Base-by-base conservation (phyloP, 2,888 invertebrate species). In the Pelosia muscerda region DNA sequence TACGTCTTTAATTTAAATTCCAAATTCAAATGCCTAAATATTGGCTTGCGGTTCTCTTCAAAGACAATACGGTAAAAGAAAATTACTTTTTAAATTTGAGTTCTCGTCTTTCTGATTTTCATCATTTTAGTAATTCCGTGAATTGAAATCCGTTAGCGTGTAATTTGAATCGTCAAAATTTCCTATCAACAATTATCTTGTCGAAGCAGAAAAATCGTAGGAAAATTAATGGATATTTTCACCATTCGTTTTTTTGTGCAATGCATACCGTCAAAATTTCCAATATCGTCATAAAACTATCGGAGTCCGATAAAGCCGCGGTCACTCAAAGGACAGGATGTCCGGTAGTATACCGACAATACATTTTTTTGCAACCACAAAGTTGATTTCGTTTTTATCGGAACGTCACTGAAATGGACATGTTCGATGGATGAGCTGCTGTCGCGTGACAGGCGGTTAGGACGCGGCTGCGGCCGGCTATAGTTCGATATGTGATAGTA, bases 371-470 rank as follows among this genome's bases (percentile, higher is more conserved):
- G 73, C 69, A 73, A 79, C 86, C 86, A 80, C 86, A 82, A 81
- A 86, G 81, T 82, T 81, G 79, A 86, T 86, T 85, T 81, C 78
- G 83, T 87, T 86, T 86, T 83, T 81, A 78, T 74, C 74, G 73
- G 74, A 69, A 75, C 68, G 73, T 80, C 81, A 73, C 72, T 77
- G 78, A 79, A 81, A 79, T 84, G 77, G 86, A 86, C 84, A 75
- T 80, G 77, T 90, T 89, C 87, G 90, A 91, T 84, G 83, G 86
- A 83, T 80, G 73, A 78, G 82, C 88, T 88, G 75, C 83, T 83
- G 79, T 85, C 83, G 68, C 67, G 71, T 76, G 83, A 82, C 76
- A 78, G 65, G 72, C 78, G 80, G 77, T 73, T 68, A 62, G 65
- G 38, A 42, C 63, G 63, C 59, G 62, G 56, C n/a, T 64, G 63